Evolutionary conservation across 35 echinoderm and acorn worm genomes (phyloP).

Genomic region (Eucidaris tribuloides): DNA sequence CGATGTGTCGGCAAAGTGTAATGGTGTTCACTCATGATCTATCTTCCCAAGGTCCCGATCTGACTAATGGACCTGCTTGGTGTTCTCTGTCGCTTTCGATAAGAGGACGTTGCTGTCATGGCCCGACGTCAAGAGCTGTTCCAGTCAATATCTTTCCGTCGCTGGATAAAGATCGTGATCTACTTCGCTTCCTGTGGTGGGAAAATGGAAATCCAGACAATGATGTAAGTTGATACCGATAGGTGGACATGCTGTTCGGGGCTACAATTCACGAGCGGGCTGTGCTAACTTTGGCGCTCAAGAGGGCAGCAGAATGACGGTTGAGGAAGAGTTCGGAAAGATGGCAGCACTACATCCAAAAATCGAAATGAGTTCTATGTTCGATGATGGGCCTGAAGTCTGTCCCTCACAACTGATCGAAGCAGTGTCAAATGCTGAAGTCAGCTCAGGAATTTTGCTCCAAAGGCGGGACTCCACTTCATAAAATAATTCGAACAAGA

Average conservation of each 20-base stretch:
- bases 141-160: too few relatives aligned
- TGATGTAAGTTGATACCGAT: not conserved
- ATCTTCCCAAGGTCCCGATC: too few relatives aligned
- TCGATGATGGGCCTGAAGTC: slow-evolving; percentile 56
- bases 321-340: too few relatives aligned
- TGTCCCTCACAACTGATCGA: slow-evolving; percentile 12
- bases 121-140: too few relatives aligned
- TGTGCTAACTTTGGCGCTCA: slow-evolving; percentile 49
- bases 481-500: slow-evolving; percentile 25
- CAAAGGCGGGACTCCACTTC: slow-evolving; percentile 26
- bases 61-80: too few relatives aligned
- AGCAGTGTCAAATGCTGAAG: slow-evolving; percentile 7
- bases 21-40: slow-evolving; percentile 6
- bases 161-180: too few relatives aligned
- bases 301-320: slow-evolving; percentile 27
- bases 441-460: slow-evolving; percentile 8
- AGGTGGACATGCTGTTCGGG: slow-evolving; percentile 27
- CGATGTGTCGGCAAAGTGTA: slow-evolving; percentile 39
- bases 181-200: too few relatives aligned
- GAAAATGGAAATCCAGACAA: not conserved
- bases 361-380: slow-evolving; percentile 67
- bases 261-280: slow-evolving; percentile 40
- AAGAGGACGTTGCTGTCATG: too few relatives aligned
- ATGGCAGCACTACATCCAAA: slow-evolving; percentile 31
- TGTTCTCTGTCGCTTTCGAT: too few relatives aligned